Conservation (phyloP, 1,140 invertebrate genomes). For the Drosophila nannoptera region DNA sequence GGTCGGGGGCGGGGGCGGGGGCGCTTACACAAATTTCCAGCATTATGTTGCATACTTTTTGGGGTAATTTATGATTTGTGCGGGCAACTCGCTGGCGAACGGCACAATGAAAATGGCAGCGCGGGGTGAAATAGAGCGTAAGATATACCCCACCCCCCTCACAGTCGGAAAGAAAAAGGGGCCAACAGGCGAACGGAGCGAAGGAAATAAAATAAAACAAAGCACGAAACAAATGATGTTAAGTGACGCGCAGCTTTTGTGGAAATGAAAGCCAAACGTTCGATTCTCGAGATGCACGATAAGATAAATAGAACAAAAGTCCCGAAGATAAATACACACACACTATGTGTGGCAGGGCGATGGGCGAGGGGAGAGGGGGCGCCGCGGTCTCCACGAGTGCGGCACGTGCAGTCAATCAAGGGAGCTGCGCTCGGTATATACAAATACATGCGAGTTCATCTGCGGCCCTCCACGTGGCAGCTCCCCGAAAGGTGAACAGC, state of each 20-base stretch:
- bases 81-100: constrained; percentile 9
- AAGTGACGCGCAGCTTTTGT: constrained; percentile 74
- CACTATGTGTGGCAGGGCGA: neutral
- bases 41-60: constrained; percentile 75
- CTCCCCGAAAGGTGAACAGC: constrained; percentile 13
- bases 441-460: neutral
- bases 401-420: constrained; percentile 43
- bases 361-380: neutral
- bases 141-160: constrained; percentile 13
- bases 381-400: constrained; percentile 6
- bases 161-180: constrained; percentile 12
- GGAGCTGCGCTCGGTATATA: neutral
- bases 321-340: constrained; percentile 25
- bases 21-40: constrained; percentile 72
- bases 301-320: constrained; percentile 74
- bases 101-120: constrained; percentile 8
- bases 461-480: neutral
- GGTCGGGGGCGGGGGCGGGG: constrained; percentile 15
- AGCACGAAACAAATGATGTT: constrained; percentile 71
- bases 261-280: constrained; percentile 66
- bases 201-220: constrained; percentile 47
- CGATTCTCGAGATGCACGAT: constrained; percentile 62
- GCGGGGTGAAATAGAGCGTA: constrained; percentile 38
- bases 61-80: constrained; percentile 72
- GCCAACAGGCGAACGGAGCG: constrained; percentile 43